These are phyloP conservation scores for Campylomormyrus tamandua DNA, from an alignment of 2,113 vertebrate species.

Conservation along the genomic window DNA sequence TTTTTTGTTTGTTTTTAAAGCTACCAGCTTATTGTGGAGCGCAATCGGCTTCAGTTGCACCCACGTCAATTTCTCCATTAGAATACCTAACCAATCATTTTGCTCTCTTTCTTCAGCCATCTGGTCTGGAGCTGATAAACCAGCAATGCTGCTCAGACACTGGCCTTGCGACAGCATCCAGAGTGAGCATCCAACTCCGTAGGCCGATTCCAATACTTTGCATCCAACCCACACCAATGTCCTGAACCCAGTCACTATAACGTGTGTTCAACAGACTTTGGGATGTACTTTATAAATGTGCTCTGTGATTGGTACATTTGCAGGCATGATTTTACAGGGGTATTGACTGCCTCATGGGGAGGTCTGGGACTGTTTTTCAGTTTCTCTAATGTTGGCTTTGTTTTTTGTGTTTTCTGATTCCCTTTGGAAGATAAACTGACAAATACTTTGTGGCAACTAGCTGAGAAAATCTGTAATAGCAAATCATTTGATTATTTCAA, in stretches of 20 bases:
- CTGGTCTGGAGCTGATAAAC: not conserved
- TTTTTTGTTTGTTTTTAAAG: not conserved
- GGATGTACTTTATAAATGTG: not conserved
- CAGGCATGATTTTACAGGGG: not conserved
- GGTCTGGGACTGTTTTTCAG: not conserved
- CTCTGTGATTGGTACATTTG: not conserved
- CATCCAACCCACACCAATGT: not conserved
- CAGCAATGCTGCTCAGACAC: not conserved
- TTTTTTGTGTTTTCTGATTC: not conserved
- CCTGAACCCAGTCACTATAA: constrained; percentile 1
- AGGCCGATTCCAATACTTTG: not conserved
- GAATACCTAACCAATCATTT: constrained; percentile 1
- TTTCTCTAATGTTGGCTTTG: not conserved
- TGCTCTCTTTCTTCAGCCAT: not conserved
- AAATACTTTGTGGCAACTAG: not conserved
- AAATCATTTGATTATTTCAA: not conserved
- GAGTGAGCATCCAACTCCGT: not conserved
- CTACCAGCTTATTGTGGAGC: not conserved
- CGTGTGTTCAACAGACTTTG: constrained; percentile 7
- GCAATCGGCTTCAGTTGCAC: not conserved
- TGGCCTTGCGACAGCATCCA: not conserved
- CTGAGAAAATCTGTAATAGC: not conserved
- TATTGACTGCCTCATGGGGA: not conserved
- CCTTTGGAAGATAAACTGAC: not conserved
- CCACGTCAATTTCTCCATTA: not conserved